phyloP scores from a whole-genome alignment of 1,140 invertebrate species.

The Atta texana region DNA sequence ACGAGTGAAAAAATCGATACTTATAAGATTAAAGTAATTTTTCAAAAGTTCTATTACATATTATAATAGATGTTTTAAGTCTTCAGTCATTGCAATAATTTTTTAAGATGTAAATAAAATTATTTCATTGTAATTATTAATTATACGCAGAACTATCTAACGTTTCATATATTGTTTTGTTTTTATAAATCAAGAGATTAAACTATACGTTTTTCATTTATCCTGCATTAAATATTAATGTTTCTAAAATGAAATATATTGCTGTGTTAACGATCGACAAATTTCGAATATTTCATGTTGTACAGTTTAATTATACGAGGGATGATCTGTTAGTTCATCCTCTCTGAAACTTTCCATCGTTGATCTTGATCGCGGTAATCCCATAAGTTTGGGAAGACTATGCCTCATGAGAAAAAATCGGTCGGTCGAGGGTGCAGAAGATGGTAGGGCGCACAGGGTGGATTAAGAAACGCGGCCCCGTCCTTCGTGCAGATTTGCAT shows the following conservation, averaged over 20 bases:
- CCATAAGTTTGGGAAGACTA: conserved; percentile 48
- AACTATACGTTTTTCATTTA: not conserved
- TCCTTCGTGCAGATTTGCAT: conserved; percentile 62
- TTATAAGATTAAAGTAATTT: not conserved
- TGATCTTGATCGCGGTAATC: conserved; percentile 61
- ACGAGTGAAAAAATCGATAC: not conserved
- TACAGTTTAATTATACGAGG: conserved; percentile 25
- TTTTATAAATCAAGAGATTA: not conserved
- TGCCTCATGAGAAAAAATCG: conserved; percentile 41
- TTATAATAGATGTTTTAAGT: not conserved
- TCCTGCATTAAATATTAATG: not conserved
- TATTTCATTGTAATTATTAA: not conserved
- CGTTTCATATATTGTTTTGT: not conserved
- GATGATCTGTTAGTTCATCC: conserved; percentile 24
- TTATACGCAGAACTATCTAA: not conserved
- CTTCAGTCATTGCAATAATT: not conserved
- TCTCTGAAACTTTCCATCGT: conserved; percentile 15
- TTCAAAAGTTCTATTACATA: not conserved
- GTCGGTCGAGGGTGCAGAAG: conserved; percentile 37
- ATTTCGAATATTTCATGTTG: not conserved
- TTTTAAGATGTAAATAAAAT: not conserved
- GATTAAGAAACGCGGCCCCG: conserved; percentile 60
- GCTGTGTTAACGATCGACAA: not conserved
- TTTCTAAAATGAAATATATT: conserved; percentile 6
- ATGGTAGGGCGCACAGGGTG: not conserved